These are phyloP conservation scores for Gorsachius goisagi DNA, from an alignment of 2,113 vertebrate species.

Conservation along the genomic window DNA sequence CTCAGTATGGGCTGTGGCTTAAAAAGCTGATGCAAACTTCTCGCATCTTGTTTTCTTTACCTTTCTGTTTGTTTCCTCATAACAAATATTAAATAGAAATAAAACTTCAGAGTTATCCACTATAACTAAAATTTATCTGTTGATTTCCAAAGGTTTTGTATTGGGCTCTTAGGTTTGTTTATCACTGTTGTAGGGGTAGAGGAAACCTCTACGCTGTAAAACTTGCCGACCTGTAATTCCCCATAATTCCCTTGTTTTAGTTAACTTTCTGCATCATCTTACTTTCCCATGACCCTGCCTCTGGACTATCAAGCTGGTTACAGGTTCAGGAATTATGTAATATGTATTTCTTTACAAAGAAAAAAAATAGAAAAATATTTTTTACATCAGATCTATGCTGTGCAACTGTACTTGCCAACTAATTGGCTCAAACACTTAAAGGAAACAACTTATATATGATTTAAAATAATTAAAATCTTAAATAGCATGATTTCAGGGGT, in stretches of 20 bases:
- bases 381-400: neutral
- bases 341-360: neutral
- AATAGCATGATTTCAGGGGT: neutral
- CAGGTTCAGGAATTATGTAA: neutral
- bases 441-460: conserved; percentile 16
- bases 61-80: neutral
- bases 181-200: neutral
- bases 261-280: neutral
- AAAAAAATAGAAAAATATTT: neutral
- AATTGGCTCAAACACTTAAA: neutral
- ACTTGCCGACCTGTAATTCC: neutral
- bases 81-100: neutral
- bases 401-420: neutral
- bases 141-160: neutral
- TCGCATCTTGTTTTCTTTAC: neutral
- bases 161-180: neutral
- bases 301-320: neutral
- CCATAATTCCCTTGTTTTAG: neutral
- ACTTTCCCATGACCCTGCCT: neutral
- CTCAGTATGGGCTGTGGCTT: neutral
- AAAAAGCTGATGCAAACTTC: neutral
- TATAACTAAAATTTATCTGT: neutral
- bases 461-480: conserved; percentile 44
- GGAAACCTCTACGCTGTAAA: neutral
- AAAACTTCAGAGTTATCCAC: neutral